These are phyloP conservation scores for Scomber japonicus DNA, from an alignment of 2,113 vertebrate species.

Conservation along the genomic window DNA sequence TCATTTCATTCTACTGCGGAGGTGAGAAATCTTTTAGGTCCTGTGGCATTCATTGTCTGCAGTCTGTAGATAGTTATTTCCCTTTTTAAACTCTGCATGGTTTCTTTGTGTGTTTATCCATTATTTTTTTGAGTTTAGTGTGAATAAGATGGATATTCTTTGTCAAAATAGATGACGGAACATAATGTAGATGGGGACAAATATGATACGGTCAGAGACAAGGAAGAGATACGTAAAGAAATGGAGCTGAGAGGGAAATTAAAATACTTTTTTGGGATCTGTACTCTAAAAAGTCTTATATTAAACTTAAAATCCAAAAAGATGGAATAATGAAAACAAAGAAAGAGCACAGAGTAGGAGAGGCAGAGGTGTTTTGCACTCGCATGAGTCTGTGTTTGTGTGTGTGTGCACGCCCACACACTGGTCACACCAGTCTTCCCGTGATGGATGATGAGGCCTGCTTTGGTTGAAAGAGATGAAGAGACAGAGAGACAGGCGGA, in stretches of 20 bases:
- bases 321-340: background rate
- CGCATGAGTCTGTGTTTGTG: background rate
- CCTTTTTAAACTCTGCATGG: background rate
- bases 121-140: constrained; percentile 23
- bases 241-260: background rate
- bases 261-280: constrained; percentile 14
- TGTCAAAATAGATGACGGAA: background rate
- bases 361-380: background rate
- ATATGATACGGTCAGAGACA: constrained; percentile 3
- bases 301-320: background rate
- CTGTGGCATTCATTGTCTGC: background rate
- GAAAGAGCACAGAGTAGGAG: background rate
- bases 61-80: constrained; percentile 4
- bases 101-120: background rate
- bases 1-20: constrained; percentile 14
- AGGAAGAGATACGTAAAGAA: background rate
- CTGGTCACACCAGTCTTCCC: constrained; percentile 31
- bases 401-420: background rate
- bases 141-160: constrained; percentile 5
- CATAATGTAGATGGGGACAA: constrained; percentile 6
- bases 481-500: constrained; percentile 41
- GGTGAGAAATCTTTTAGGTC: constrained; percentile 5
- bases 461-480: constrained; percentile 41
- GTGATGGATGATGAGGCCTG: constrained; percentile 59
- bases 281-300: background rate